These are phyloP conservation scores for Trypoxylon attenuatum DNA, from an alignment of 2,888 invertebrate genomes.

Conservation along the genomic window DNA sequence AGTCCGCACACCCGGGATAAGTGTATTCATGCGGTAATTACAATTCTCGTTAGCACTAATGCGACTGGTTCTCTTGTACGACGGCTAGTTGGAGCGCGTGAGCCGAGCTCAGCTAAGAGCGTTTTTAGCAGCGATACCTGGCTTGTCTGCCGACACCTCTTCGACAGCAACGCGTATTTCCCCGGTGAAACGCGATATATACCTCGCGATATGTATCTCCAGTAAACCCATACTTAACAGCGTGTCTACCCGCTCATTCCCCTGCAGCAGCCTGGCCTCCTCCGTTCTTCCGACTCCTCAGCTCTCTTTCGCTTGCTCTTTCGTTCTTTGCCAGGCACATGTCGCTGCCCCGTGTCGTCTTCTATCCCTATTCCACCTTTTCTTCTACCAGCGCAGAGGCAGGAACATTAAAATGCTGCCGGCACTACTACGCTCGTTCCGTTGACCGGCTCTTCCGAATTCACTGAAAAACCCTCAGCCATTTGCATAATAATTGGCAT, in stretches of 20 bases:
- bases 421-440: conserved; percentile 45
- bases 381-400: conserved; percentile 9
- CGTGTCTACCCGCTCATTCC: conserved; percentile 53
- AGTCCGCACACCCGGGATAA: not conserved
- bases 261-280: conserved; percentile 33
- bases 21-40: not conserved
- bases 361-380: conserved; percentile 8
- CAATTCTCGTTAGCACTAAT: not conserved
- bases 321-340: conserved; percentile 38
- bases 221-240: conserved; percentile 65
- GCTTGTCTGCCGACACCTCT: conserved; percentile 42
- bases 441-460: conserved; percentile 50
- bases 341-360: not conserved
- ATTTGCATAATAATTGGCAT: conserved; percentile 59
- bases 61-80: not conserved
- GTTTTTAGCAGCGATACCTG: conserved; percentile 15
- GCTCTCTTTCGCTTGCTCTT: conserved; percentile 16
- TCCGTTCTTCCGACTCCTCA: conserved; percentile 6
- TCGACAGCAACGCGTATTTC: conserved; percentile 47
- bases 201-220: conserved; percentile 62
- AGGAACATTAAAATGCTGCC: conserved; percentile 58
- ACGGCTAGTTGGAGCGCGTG: too few relatives aligned
- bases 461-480: conserved; percentile 35
- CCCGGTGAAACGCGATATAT: conserved; percentile 52
- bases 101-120: too few relatives aligned